Conservation (phyloP, 2,888 invertebrate species). For the Melanargia galathea region DNA sequence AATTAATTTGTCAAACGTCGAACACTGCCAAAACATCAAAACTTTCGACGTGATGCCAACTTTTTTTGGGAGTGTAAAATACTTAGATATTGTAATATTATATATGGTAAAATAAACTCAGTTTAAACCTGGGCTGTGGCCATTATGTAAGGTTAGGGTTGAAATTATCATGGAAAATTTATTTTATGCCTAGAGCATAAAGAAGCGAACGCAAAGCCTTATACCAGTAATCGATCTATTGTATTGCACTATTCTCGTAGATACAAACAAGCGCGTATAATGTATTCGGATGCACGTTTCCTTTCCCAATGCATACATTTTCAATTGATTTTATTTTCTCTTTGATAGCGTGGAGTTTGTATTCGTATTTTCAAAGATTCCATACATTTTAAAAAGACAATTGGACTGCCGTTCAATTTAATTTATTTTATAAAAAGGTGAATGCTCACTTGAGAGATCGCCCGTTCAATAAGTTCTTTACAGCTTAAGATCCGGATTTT, state of each 20-base stretch:
- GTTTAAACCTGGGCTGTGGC: not conserved
- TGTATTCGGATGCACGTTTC: conserved; percentile 19
- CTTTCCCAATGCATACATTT: conserved; percentile 28
- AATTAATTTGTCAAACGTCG: too few species aligned
- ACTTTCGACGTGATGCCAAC: too few species aligned
- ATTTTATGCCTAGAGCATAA: not conserved
- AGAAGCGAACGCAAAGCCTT: not conserved
- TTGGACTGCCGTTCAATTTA: not conserved
- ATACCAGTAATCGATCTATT: conserved; percentile 16
- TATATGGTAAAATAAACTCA: too few species aligned
- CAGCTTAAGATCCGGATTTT: too few species aligned
- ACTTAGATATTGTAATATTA: too few species aligned
- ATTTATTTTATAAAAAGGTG: not conserved
- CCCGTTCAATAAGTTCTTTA: not conserved
- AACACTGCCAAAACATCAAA: too few species aligned
- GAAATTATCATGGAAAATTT: not conserved
- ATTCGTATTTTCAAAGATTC: conserved; percentile 12
- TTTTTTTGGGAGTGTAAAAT: too few species aligned
- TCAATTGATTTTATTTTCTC: conserved; percentile 29
- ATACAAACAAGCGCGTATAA: conserved; percentile 13
- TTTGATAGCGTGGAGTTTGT: conserved; percentile 16
- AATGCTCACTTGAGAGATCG: not conserved
- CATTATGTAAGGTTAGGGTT: not conserved
- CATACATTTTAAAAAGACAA: conserved; percentile 11
- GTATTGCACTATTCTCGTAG: not conserved